Base-by-base conservation (phyloP, 2,113 vertebrate genomes). In the Oreotrochilus melanogaster region DNA sequence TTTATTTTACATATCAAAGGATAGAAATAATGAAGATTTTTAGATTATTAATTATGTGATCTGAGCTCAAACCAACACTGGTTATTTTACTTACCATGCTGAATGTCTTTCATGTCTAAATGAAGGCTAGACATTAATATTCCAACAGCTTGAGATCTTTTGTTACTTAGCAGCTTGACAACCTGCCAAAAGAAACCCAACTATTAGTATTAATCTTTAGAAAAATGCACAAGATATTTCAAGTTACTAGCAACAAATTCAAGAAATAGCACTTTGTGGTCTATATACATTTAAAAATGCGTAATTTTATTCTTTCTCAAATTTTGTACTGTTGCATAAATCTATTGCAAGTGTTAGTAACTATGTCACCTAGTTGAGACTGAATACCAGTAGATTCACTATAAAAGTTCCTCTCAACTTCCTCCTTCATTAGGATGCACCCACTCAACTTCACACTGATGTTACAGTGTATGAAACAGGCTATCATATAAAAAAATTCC, bases 51-150 rank as follows among this genome's bases (percentile, higher is more conserved):
- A 65, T n/a, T 2, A 33, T 16, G 37, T 61, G 43, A 58, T 61
- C 27, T 76, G 15, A 80, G 31, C 25, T 47, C 74, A 16, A 80
- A 86, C 83, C 42, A 93, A 51, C 43, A 64, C 27, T 47, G 88
- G 6, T 66, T 88, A 76, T 69, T 88, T 50, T 24, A 97, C 99
- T 99, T 97, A 99, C 99, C 99, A 81, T 99, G 98, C 47, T 99
- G 99, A 96, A 99, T 99, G 73, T 99, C 99, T 96, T 97, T 99
- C 99, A 99, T 99, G 88, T 99, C 99, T 69, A 99, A 98, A 88
- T 99, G 99, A 89, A 99, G 98, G 48, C 99, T 99, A 78, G 99
- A 99, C 99, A 99, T 99, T 89, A 99, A 97, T 97, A 99, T 99
- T 85, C 99, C 99, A 86, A 99, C 99, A 51, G 99, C 99, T 97